Conservation (phyloP, 2,113 vertebrate genomes). For the Brienomyrus longianalis region DNA sequence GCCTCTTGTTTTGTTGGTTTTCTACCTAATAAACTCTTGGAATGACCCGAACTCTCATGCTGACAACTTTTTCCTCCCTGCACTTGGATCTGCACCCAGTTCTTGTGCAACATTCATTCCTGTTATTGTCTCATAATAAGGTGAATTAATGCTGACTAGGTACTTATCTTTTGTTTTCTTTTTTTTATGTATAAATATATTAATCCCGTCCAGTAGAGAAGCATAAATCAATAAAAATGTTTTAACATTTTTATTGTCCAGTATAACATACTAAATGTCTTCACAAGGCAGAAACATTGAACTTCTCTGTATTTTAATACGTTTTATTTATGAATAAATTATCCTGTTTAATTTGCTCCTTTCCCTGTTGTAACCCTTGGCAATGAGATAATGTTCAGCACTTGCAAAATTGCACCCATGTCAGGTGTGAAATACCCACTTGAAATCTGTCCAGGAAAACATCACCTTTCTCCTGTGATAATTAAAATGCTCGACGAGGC, state of each 20-base stretch:
- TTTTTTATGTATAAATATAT: not conserved
- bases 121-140: not conserved
- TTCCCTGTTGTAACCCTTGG: not conserved
- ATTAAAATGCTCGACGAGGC: not conserved
- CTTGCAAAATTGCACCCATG: not conserved
- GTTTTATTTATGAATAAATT: not conserved
- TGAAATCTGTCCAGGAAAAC: not conserved
- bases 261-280: not conserved
- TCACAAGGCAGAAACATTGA: not conserved
- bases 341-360: not conserved
- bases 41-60: not conserved
- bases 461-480: not conserved
- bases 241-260: not conserved
- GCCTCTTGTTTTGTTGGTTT: not conserved
- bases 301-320: not conserved
- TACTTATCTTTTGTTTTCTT: not conserved
- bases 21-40: not conserved
- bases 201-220: not conserved
- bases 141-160: not conserved
- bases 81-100: not conserved
- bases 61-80: not conserved
- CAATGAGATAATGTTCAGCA: not conserved
- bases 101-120: not conserved
- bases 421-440: not conserved
- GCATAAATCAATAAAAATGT: not conserved